Conservation (phyloP, 2,888 invertebrate genomes). For the Poecilobothrus nobilitatus region DNA sequence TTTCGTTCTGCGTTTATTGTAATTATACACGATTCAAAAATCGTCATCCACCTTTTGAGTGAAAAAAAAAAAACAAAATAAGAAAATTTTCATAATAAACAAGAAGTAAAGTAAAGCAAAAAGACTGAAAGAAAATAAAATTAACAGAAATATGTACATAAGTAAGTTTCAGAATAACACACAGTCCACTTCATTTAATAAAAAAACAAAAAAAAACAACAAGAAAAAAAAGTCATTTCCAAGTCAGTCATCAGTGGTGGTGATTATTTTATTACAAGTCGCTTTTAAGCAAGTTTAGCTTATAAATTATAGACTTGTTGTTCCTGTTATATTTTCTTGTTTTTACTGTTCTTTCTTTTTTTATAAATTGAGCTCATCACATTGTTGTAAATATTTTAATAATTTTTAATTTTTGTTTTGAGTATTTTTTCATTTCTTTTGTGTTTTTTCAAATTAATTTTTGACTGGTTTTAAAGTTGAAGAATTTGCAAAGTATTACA, state of each 20-base stretch:
- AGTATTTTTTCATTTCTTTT: no score
- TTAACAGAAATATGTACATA: background rate
- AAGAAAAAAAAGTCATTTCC: background rate
- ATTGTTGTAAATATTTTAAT: slow-evolving; percentile 1
- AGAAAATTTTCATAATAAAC: background rate
- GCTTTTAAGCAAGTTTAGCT: background rate
- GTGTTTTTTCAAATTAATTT: no score
- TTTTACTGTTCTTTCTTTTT: background rate
- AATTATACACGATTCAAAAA: background rate
- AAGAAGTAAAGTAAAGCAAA: no score
- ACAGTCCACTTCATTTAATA: background rate
- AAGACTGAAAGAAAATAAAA: background rate
- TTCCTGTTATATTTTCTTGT: background rate
- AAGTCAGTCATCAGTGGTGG: background rate
- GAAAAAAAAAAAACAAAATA: background rate
- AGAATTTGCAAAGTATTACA: no score
- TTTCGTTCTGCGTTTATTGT: background rate
- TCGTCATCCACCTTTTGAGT: background rate
- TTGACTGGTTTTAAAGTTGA: no score
- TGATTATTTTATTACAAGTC: background rate
- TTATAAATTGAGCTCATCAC: background rate
- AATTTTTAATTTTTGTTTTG: background rate
- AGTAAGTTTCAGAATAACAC: background rate
- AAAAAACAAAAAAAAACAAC: background rate
- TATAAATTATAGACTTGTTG: slow-evolving; percentile 1